These are phyloP conservation scores for Dolichomitus sp. DNA, from an alignment of 2,888 invertebrate genomes.

Conservation along the genomic window DNA sequence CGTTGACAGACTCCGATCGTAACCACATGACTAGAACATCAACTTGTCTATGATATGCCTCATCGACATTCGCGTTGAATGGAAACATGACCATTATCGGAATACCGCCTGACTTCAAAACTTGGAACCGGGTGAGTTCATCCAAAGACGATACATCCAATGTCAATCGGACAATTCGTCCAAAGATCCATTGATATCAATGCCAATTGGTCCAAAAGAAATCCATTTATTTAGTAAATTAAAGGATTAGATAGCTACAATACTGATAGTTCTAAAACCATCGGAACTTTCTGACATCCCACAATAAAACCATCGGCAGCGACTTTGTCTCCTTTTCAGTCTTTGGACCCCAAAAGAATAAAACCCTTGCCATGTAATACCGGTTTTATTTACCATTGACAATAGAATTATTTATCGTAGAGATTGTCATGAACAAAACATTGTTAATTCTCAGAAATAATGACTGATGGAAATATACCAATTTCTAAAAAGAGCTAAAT, in stretches of 20 bases:
- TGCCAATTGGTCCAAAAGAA: too few relatives aligned
- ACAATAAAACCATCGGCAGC: too few relatives aligned
- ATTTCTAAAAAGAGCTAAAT: background rate
- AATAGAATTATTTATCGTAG: background rate
- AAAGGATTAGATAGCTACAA: too few relatives aligned
- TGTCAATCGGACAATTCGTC: too few relatives aligned
- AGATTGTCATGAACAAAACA: background rate
- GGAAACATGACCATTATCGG: background rate
- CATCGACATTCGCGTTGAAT: background rate
- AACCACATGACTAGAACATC: background rate
- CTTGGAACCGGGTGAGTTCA: background rate
- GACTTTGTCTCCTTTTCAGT: too few relatives aligned
- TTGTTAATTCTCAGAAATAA: background rate
- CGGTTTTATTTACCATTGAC: background rate
- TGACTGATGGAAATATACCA: background rate
- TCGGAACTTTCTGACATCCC: too few relatives aligned
- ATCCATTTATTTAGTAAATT: too few relatives aligned
- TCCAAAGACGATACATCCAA: background rate
- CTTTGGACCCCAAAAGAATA: too few relatives aligned
- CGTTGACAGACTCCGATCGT: constrained; percentile 8
- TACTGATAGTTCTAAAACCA: too few relatives aligned
- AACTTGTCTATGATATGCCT: background rate
- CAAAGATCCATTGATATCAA: too few relatives aligned
- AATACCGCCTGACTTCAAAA: background rate
- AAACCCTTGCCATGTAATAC: too few relatives aligned